A percentile compares a stretch with the other conserved stretches of the same genome.
Conservation (phyloP, 2,888 invertebrate genomes). For the Coelopa pilipes region DNA sequence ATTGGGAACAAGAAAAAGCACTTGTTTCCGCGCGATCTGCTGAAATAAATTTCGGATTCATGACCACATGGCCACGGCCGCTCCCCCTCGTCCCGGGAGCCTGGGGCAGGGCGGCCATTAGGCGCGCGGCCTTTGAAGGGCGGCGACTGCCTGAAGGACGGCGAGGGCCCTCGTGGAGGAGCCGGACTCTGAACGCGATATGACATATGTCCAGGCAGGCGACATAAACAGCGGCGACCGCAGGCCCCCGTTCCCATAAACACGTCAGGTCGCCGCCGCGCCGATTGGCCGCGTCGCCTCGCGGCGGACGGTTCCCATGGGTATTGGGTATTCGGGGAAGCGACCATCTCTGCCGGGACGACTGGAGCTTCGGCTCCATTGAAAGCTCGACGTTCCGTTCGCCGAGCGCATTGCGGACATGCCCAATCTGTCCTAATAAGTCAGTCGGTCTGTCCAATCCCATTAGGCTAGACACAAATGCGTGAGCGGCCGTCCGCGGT, state of each 20-base stretch:
- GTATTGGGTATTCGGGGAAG: neutral
- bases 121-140: neutral
- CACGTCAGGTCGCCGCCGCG: neutral
- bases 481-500: too few relatives aligned
- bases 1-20: conserved; percentile 34
- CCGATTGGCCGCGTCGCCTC: too few relatives aligned
- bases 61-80: neutral
- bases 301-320: conserved; percentile 15
- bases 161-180: neutral
- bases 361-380: too few relatives aligned
- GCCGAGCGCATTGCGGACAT: neutral
- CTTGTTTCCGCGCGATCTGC: conserved; percentile 27
- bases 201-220: conserved; percentile 1
- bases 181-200: conserved; percentile 5
- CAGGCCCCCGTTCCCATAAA: conserved; percentile 23
- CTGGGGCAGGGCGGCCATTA: neutral
- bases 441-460: neutral
- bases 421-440: neutral
- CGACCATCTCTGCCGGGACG: too few relatives aligned
- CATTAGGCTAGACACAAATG: too few relatives aligned
- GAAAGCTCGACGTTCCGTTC: conserved; percentile 3
- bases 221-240: conserved; percentile 6
- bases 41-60: conserved; percentile 22
- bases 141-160: neutral
- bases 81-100: neutral